These are phyloP conservation scores for Ceyx cyanopectus DNA, from an alignment of 2,113 vertebrate genomes.

Conservation along the genomic window DNA sequence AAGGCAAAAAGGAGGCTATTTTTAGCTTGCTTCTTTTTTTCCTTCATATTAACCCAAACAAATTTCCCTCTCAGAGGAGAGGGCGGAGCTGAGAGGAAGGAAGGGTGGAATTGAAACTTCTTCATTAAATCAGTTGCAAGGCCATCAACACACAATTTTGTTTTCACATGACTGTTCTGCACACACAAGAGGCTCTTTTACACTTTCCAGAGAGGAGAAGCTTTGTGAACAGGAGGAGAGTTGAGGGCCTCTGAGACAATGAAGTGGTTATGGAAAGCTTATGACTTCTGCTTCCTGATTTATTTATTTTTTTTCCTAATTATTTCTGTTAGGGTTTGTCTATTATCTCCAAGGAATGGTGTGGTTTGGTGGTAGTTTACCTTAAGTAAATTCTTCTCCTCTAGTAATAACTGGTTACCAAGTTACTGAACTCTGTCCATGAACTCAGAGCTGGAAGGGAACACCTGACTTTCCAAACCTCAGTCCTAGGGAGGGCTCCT, in stretches of 20 bases:
- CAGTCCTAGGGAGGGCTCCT: not conserved
- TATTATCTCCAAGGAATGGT: not conserved
- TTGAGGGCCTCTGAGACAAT: not conserved
- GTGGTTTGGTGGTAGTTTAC: not conserved
- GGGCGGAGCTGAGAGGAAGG: conserved; percentile 46
- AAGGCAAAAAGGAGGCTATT: conserved; percentile 21
- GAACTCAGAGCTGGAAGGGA: not conserved
- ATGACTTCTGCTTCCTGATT: not conserved
- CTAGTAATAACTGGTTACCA: not conserved
- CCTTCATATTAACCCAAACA: not conserved
- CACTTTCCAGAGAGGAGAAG: not conserved
- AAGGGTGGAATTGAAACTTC: conserved; percentile 25
- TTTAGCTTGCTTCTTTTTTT: not conserved
- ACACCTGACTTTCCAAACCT: not conserved
- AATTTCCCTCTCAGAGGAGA: not conserved
- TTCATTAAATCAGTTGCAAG: not conserved
- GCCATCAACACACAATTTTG: not conserved
- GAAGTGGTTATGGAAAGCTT: not conserved
- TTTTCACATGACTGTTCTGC: conserved; percentile 1
- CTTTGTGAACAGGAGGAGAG: not conserved
- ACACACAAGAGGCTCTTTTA: not conserved
- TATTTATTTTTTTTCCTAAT: not conserved
- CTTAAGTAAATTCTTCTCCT: not conserved
- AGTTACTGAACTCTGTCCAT: not conserved
- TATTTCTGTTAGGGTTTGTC: not conserved